These are phyloP conservation scores for Eupithecia inturbata DNA, from an alignment of 2,888 invertebrate genomes.

Conservation along the genomic window DNA sequence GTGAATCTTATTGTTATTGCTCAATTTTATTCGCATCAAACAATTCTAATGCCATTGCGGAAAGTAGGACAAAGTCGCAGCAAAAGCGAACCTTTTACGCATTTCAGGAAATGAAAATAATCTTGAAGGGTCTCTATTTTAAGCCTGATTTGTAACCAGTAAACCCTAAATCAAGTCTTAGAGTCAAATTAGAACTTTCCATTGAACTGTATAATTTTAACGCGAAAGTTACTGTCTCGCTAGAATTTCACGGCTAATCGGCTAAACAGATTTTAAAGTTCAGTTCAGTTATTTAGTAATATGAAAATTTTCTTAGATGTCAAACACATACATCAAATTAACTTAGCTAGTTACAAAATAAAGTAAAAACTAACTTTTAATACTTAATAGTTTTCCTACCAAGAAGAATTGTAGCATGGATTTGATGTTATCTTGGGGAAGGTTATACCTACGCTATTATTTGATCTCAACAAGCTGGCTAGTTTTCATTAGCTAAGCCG, in stretches of 20 bases:
- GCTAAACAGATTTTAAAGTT: no score
- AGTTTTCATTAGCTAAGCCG: not conserved
- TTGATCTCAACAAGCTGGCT: not conserved
- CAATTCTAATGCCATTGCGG: conserved; percentile 52
- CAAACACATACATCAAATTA: no score
- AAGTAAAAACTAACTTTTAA: no score
- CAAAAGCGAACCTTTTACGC: not conserved
- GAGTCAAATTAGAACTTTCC: not conserved
- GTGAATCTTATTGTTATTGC: conserved; percentile 27
- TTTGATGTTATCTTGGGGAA: not conserved
- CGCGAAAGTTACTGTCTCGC: not conserved
- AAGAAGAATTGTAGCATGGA: not conserved
- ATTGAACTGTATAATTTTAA: not conserved
- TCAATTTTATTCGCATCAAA: conserved; percentile 58
- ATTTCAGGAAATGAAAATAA: not conserved
- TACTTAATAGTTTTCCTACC: no score
- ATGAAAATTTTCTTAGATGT: no score
- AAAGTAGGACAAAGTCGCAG: conserved; percentile 10
- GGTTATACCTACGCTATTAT: not conserved
- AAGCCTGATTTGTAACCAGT: not conserved
- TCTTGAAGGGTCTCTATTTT: not conserved
- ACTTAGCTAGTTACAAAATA: no score
- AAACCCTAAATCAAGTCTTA: not conserved
- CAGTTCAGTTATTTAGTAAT: no score
- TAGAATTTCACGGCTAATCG: no score